Evolutionary conservation across 1,140 invertebrate genomes (phyloP), one percentile per base, ranked within the genome.

Genomic region (Drosophila bipectinata): DNA sequence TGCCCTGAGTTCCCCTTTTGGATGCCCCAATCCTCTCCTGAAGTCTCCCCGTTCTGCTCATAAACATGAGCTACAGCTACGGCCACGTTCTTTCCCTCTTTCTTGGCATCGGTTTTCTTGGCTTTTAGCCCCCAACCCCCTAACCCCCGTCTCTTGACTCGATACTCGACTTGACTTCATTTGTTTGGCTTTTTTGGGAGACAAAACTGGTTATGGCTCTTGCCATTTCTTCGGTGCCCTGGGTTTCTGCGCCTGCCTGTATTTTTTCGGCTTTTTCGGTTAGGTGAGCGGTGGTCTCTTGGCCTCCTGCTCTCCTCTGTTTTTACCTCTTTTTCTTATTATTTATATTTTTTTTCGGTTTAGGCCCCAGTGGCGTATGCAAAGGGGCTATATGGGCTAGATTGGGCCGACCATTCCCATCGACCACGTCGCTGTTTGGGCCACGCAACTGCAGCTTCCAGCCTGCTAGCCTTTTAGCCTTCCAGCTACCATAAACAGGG

Each of bases 201-300:
- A 89, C 83, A 89, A 88, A 88, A 88, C 83, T 88, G 83, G 83
- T 88, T 88, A 88, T 88, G 88, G 87, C 79, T 88, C 84, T 88
- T 79, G 77, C 75, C 79, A 76, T 82, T 81, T 58, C 64, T 55
- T 80, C 39, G 48, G 5, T 28, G 26, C 26, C 53, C 34, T 45
- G 44, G 28, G 44, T 64, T 60, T 52, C 71, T 60, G 21, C 52
- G 21, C 52, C 21, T 28, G 48, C 48, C n/a, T 34, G 21, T 21
- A 21, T 21, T 59, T 47, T 59, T 54, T 68, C 55, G 34, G 39
- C 54, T 53, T 66, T 15, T 68, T 54, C 58, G 67, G 67, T 69
- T 69, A 69, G 64, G 58, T 68, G 71, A 75, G 77, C 77, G 64
- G 77, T 80, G 59, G 66, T 69, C 45, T 49, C 51, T 81, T 81